Evolutionary conservation across 2,888 invertebrate species (phyloP).

Genomic region (Arctia plantaginis): DNA sequence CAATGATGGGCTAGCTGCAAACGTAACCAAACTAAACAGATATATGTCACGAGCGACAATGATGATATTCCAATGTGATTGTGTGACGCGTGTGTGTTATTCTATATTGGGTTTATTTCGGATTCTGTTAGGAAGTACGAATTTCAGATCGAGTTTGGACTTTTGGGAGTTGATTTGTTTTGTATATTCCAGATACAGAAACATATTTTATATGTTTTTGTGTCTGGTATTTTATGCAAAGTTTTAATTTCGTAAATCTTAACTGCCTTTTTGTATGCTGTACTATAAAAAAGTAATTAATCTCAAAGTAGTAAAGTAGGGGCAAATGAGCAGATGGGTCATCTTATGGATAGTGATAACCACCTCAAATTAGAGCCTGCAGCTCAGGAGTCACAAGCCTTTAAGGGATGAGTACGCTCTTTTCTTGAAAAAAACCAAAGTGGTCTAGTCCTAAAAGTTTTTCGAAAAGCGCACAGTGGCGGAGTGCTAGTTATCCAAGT

Average conservation of each 20-base stretch:
- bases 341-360: no score
- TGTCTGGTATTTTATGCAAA: neutral
- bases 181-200: neutral
- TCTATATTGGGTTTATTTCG: neutral
- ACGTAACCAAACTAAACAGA: neutral
- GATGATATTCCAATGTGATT: neutral
- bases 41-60: neutral
- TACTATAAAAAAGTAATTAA: no score
- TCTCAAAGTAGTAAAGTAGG: no score
- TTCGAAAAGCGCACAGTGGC: no score
- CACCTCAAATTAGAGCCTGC: no score
- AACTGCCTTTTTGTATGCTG: no score
- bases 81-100: neutral
- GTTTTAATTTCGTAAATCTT: neutral
- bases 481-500: no score
- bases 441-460: no score
- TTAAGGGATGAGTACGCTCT: no score
- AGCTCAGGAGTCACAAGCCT: no score
- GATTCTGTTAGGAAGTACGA: slow-evolving; percentile 28
- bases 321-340: no score
- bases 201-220: neutral
- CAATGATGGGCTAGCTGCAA: neutral
- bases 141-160: slow-evolving; percentile 15
- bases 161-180: slow-evolving; percentile 13
- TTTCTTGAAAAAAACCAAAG: no score